phyloP scores from a whole-genome alignment of 2,888 invertebrate species.

The Drosophila barbarae region DNA sequence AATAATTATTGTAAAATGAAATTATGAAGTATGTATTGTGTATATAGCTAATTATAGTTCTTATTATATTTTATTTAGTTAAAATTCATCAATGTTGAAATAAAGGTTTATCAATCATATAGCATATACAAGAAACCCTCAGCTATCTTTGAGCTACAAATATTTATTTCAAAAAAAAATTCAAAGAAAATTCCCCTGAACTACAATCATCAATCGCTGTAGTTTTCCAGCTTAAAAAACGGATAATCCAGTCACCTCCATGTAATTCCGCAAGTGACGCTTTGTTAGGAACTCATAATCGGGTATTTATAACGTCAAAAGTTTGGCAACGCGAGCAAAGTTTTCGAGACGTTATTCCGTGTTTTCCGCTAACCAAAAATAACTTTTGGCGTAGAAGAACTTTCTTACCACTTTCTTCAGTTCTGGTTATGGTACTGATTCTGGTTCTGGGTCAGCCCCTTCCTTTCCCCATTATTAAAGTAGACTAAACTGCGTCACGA shows the following conservation, averaged over 20 bases:
- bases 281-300: conserved; percentile 9
- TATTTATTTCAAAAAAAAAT: background rate
- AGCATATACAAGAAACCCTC: too few species aligned
- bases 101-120: too few species aligned
- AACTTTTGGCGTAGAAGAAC: conserved; percentile 11
- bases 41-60: too few species aligned
- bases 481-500: conserved; percentile 29
- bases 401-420: conserved; percentile 9
- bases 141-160: background rate
- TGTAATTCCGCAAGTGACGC: background rate
- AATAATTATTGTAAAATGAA: too few species aligned
- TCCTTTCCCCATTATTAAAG: conserved; percentile 9
- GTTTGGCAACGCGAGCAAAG: conserved; percentile 13
- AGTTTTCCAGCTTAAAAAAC: background rate
- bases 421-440: background rate
- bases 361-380: conserved; percentile 8
- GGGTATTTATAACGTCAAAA: conserved; percentile 11
- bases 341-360: conserved; percentile 8
- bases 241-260: background rate
- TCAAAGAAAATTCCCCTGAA: too few species aligned
- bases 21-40: background rate
- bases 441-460: background rate
- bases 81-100: too few species aligned
- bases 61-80: too few species aligned
- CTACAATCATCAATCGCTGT: background rate